phyloP scores from a whole-genome alignment of 1,140 invertebrate species.

The Trachymyrmex cornetzi region DNA sequence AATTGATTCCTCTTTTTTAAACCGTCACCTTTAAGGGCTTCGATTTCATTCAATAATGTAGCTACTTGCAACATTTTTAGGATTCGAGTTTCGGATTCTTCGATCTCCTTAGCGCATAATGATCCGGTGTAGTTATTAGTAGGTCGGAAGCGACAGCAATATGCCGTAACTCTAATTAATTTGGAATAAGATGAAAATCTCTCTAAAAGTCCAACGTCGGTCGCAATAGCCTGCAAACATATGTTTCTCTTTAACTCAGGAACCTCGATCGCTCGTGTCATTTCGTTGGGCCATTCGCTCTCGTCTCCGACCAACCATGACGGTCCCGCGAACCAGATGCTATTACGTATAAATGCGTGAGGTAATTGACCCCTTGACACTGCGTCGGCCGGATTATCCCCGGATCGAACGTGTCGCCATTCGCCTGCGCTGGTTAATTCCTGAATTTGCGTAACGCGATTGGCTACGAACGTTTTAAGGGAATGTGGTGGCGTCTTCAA shows the following conservation, averaged over 20 bases:
- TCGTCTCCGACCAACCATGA: background rate
- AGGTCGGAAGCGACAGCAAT: background rate
- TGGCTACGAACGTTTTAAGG: slow-evolving; percentile 79
- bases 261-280: background rate
- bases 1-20: too few relatives aligned
- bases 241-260: background rate
- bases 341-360: background rate
- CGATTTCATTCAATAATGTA: too few relatives aligned
- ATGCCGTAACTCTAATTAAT: background rate
- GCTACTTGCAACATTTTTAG: too few relatives aligned
- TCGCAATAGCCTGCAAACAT: accelerated
- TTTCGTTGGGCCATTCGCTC: background rate
- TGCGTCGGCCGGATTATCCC: background rate
- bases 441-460: slow-evolving; percentile 78
- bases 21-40: too few relatives aligned
- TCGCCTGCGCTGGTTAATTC: background rate
- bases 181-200: background rate
- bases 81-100: too few relatives aligned
- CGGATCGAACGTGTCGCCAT: background rate
- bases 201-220: background rate
- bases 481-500: slow-evolving; percentile 73
- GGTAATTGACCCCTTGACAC: background rate
- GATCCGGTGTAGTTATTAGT: background rate
- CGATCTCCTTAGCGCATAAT: too few relatives aligned
- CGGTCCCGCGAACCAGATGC: slow-evolving; percentile 64